A percentile compares a stretch with the other conserved stretches of the same genome.
phyloP scores from a whole-genome alignment of 2,888 invertebrate genomes.

The Carcina quercana region DNA sequence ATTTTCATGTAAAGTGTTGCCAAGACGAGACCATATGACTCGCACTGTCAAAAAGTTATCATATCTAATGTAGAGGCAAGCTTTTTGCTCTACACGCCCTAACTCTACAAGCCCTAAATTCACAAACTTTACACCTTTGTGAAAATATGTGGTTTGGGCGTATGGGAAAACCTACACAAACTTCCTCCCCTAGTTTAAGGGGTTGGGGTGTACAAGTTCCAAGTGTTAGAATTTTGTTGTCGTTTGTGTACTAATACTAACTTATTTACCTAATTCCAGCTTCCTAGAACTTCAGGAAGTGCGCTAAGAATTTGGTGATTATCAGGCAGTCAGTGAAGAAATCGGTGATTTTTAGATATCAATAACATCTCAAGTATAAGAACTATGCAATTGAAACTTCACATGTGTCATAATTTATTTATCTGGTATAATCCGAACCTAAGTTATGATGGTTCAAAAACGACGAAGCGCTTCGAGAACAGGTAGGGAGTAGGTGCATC shows the following conservation, averaged over 20 bases:
- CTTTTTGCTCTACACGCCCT: no score
- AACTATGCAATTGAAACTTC: conserved; percentile 1
- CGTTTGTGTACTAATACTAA: background rate
- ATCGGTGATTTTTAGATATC: background rate
- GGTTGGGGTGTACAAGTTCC: background rate
- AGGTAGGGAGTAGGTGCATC: background rate
- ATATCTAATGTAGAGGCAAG: no score
- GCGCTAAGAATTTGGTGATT: background rate
- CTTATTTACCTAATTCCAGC: background rate
- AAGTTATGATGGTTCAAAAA: background rate
- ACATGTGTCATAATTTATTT: background rate
- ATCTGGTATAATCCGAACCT: background rate
- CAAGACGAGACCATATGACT: no score
- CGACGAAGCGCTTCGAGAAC: background rate
- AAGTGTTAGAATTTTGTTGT: no score
- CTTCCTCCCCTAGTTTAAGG: background rate
- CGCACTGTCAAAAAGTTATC: no score
- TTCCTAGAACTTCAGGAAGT: conserved; percentile 1
- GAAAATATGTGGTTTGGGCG: no score
- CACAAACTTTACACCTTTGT: no score
- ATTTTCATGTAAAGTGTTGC: no score
- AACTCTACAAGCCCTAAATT: no score
- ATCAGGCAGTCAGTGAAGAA: conserved; percentile 4
- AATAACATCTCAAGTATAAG: background rate
- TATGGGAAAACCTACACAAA: no score